Base-by-base conservation (phyloP, 2,888 invertebrate species). In the Horisme vitalbata region DNA sequence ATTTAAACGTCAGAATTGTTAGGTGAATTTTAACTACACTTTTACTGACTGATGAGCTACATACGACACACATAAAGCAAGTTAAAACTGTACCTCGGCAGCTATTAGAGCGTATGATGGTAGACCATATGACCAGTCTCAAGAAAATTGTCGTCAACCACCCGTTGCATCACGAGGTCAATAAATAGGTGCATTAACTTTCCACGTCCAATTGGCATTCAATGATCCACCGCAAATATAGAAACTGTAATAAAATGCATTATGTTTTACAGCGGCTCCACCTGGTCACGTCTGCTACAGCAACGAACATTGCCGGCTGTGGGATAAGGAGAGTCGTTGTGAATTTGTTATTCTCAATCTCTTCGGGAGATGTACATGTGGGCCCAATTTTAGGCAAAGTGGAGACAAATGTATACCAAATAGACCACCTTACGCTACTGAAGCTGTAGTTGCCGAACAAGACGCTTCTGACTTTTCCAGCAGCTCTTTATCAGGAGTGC, bases 251-350 rank as follows among this genome's bases (percentile, higher is more conserved):
- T 30, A 39, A 32, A 47, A 31, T 21, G 18, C 18, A 48, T 51
- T 51, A 20, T 38, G 9, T 46, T 34, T 81, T 79, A 54, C 91
- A 97, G 97, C 96, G 63, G 95, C 97, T 11, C 93, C 93, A 69
- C 93, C 96, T 20, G 95, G 96, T 45, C 94, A 96, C 63, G 95
- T 96, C 24, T 97, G 97, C 78, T 96, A 97, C 83, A 96, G 95
- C 71, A 95, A 97, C 76, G 94, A 95, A 50, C 97, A 97, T 77
- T 97, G 97, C 75, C 93, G 94, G 50, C 91, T 97, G 68, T 95
- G 94, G 92, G 95, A 95, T 63, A 92, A 91, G 52, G 93, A 95
- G 71, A 95, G 95, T 55, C 95, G 96, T 69, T 97, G 97, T 69
- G 96, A 96, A 79, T 97, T 95, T 75, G 92, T 96, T 37, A 96